phyloP scores from a whole-genome alignment of 2,888 invertebrate genomes.

The Tineola bisselliella region DNA sequence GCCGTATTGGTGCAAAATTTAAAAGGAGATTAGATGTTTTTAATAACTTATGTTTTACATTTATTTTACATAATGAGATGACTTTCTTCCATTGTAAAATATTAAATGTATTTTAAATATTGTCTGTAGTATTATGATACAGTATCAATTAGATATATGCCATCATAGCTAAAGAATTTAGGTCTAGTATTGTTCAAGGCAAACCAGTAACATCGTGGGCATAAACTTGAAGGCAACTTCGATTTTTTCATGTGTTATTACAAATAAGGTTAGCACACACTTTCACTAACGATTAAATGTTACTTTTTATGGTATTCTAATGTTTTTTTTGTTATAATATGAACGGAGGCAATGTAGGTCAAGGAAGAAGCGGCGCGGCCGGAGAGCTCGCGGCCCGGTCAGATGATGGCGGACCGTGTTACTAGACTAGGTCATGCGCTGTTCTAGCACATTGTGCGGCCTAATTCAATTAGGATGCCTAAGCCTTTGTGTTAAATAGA shows the following conservation, averaged over 20 bases:
- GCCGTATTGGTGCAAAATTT: not conserved
- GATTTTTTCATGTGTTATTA: not conserved
- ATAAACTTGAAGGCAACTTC: not conserved
- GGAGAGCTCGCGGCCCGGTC: slow-evolving; percentile 1
- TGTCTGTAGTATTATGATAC: too few species aligned
- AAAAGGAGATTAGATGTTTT: not conserved
- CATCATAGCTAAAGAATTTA: not conserved
- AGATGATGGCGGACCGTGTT: slow-evolving; percentile 18
- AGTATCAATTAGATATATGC: not conserved
- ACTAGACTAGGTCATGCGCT: slow-evolving; percentile 27
- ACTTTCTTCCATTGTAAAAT: not conserved
- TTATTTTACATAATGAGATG: not conserved
- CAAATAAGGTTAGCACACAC: not conserved
- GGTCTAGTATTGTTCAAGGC: slow-evolving; percentile 7
- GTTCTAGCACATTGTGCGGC: not conserved
- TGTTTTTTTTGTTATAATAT: not conserved
- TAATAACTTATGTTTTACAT: not conserved
- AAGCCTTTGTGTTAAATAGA: not conserved
- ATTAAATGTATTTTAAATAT: too few species aligned
- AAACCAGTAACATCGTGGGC: not conserved
- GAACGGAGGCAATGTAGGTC: not conserved
- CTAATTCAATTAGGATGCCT: not conserved
- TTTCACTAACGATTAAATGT: not conserved
- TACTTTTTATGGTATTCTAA: not conserved
- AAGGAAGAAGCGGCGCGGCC: not conserved